These are phyloP conservation scores for Gastrophryne carolinensis DNA, from an alignment of 2,797 vertebrate genomes.

Conservation along the genomic window DNA sequence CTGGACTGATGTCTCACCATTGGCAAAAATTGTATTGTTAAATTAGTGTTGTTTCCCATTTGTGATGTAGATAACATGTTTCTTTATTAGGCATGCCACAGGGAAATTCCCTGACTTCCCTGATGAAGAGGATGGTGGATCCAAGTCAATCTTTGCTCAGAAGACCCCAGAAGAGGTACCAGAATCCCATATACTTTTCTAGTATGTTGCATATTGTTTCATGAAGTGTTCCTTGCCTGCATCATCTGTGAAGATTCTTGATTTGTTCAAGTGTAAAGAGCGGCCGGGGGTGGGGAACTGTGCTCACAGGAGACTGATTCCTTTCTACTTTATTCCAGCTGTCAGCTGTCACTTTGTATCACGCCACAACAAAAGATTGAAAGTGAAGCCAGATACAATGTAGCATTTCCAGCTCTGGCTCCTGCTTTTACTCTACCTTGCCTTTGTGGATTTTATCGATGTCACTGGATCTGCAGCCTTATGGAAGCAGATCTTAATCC, in stretches of 20 bases:
- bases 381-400: conserved; percentile 18
- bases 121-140: conserved; percentile 71
- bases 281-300: background rate
- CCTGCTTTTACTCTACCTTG: background rate
- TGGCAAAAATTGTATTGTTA: background rate
- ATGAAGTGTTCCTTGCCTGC: too few species aligned
- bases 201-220: background rate
- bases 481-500: conserved; percentile 34
- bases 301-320: background rate
- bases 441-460: conserved; percentile 34
- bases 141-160: conserved; percentile 70
- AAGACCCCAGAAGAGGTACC: conserved; percentile 82
- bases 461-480: conserved; percentile 32
- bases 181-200: background rate
- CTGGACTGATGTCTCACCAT: too few species aligned
- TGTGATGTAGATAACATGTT: background rate
- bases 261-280: too few species aligned
- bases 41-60: background rate
- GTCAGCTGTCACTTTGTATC: conserved; percentile 27
- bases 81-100: conserved; percentile 67
- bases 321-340: conserved; percentile 22
- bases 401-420: conserved; percentile 11
- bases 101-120: conserved; percentile 82
- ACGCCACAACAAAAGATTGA: conserved; percentile 18
- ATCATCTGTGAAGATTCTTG: too few species aligned